These are phyloP conservation scores for Zapus hudsonius DNA, from an alignment of 2,113 vertebrate genomes.

Conservation along the genomic window DNA sequence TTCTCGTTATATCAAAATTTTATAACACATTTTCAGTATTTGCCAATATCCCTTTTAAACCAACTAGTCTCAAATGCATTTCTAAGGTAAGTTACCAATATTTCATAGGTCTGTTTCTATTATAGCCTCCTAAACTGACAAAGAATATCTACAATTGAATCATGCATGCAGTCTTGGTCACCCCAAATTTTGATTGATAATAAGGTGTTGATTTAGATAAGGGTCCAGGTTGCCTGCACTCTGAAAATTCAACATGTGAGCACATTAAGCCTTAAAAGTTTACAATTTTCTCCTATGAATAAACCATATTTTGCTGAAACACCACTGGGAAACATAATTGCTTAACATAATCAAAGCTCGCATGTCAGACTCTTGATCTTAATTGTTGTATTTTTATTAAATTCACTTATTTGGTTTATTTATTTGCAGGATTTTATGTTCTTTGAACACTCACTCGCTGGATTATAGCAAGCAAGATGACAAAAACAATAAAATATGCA, in stretches of 20 bases:
- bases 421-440: constrained; percentile 89
- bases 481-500: constrained; percentile 84
- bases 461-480: constrained; percentile 84
- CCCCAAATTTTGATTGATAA: neutral
- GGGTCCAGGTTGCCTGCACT: constrained; percentile 6
- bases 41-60: neutral
- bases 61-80: neutral
- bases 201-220: neutral
- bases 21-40: neutral
- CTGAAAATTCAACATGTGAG: constrained; percentile 38
- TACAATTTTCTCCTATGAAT: constrained; percentile 29
- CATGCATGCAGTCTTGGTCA: neutral
- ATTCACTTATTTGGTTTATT: constrained; percentile 79
- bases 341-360: constrained; percentile 70
- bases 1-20: neutral
- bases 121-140: neutral
- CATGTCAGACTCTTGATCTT: constrained; percentile 70
- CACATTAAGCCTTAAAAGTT: constrained; percentile 5
- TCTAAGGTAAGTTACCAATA: neutral
- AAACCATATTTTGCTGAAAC: constrained; percentile 39
- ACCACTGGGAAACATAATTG: constrained; percentile 62
- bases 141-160: neutral
- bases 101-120: neutral
- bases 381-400: constrained; percentile 78
- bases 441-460: constrained; percentile 88